Evolutionary conservation across 2,888 invertebrate species (phyloP), one percentile per base, ranked within the genome.

Genomic region (Copidosoma aretas): DNA sequence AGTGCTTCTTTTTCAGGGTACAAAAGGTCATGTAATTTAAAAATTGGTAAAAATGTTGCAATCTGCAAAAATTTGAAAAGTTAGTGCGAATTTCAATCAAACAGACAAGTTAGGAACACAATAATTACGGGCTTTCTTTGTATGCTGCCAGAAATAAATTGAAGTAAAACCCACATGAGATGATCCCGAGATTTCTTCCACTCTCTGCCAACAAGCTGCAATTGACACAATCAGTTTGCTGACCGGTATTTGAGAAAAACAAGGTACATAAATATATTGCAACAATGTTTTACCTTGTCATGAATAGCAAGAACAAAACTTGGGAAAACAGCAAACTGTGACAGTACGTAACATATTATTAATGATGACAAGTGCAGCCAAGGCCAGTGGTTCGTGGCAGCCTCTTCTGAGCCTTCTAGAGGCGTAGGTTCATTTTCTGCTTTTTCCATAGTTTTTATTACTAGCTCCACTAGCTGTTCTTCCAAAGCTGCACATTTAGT

Each of bases 161-260:
- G 98, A 53, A 99, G 85, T 19, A 99, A 86, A 21, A 97, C 93
- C 98, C 98, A 98, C 98, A 99, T 98, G 17, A 99, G 86, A 79
- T 98, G 97, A 84, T 98, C 98, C 54, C 98, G 87, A 0, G 98
- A 97, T 83, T 94, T 93, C 69, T 92, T 89, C 80, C 96, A 86
- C 78, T 95, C 94, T 75, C 92, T 88, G 12, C 91, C 91, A 57
- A 91, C 64, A 41, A 43, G 73, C 63, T 70, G 22, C 60, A 32
- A 46, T 46, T 46, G 17, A 3, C 17, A 63, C 46, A 54, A 46
- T 63, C 39, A 64, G 2, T 22, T 51, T 5, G 21, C 19, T 17
- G 19, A 59, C 39, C 15, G 84, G 49, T n/a, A 21, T 8, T 5
- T 32, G 4, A 32, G 32, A 32, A 32, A 3, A 32, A 32, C 32